Evolutionary conservation across 2,797 vertebrate genomes (phyloP).

Genomic region (Prionace glauca): DNA sequence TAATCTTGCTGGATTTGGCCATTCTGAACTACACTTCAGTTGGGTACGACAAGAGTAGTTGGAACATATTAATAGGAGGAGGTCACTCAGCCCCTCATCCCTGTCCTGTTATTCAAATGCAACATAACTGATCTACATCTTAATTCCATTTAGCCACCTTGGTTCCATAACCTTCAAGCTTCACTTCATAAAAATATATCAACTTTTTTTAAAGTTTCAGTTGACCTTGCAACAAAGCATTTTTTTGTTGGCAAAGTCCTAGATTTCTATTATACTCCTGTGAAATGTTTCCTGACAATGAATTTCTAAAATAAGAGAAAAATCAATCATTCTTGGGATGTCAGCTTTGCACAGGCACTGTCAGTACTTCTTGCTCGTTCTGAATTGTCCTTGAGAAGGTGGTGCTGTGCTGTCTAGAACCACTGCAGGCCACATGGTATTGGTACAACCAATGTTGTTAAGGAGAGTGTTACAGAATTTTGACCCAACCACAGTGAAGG

Average conservation of each 20-base stretch:
- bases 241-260: not conserved
- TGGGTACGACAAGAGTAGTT: not conserved
- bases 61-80: not conserved
- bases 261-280: not conserved
- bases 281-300: not conserved
- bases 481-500: not conserved
- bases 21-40: not conserved
- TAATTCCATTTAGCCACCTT: not conserved
- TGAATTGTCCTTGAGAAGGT: not conserved
- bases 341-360: not conserved
- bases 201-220: not conserved
- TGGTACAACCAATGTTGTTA: not conserved
- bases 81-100: not conserved
- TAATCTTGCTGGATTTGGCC: not conserved
- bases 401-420: not conserved
- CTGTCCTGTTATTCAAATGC: not conserved
- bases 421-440: not conserved
- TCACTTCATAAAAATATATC: not conserved
- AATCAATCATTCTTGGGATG: not conserved
- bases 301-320: not conserved
- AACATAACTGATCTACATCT: not conserved
- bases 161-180: not conserved
- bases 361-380: not conserved
- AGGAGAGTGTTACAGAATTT: not conserved
- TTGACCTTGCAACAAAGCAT: not conserved